Evolutionary conservation across 1,140 invertebrate species (phyloP).

Genomic region (Dolichoris vasculosae): DNA sequence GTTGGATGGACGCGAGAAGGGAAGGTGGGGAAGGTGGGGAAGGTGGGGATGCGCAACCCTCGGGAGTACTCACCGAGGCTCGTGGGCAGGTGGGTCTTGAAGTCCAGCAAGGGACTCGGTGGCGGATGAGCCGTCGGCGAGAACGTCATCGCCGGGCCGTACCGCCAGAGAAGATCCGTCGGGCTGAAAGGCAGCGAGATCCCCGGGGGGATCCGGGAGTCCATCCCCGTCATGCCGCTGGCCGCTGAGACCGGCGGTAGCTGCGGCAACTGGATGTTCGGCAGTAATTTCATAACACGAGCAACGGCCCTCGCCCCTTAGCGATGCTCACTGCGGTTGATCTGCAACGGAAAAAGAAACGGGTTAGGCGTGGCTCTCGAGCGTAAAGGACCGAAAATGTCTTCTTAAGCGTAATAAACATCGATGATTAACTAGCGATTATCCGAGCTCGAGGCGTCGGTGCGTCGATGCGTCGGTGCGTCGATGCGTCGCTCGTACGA

Average conservation of each 20-base stretch:
- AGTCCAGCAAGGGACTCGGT: conserved; percentile 84
- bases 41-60: background rate
- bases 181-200: conserved; percentile 82
- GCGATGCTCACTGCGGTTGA: background rate
- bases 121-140: conserved; percentile 79
- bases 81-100: conserved; percentile 88
- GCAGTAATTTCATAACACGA: conserved; percentile 78
- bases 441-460: background rate
- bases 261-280: conserved; percentile 76
- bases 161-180: conserved; percentile 87
- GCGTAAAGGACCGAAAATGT: background rate
- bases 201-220: conserved; percentile 78
- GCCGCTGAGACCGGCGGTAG: conserved; percentile 77
- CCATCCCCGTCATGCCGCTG: conserved; percentile 74
- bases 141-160: conserved; percentile 80
- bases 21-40: too few relatives aligned
- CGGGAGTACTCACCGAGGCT: conserved; percentile 76
- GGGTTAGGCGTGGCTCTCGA: background rate
- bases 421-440: background rate
- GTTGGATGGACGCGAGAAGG: background rate
- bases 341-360: conserved; percentile 15
- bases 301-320: conserved; percentile 14
- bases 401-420: background rate
- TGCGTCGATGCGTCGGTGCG: background rate
- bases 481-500: background rate